Evolutionary conservation across 2,888 invertebrate genomes (phyloP), one percentile per base, ranked within the genome.

Genomic region (Lacanobia oleracea): DNA sequence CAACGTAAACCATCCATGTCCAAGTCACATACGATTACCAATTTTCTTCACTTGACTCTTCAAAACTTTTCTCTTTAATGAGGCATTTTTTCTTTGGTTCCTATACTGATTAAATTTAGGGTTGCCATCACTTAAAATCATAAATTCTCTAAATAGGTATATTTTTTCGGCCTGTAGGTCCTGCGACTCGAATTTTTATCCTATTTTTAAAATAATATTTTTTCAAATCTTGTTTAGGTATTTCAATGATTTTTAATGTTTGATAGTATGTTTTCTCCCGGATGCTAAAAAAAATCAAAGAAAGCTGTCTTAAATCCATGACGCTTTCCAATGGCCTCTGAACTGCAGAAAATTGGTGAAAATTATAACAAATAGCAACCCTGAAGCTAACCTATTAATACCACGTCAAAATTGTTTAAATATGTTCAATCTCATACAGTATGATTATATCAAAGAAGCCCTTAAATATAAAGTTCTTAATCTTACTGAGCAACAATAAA

Each of bases 21-120:
- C 53, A 66, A 76, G 54, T 23, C 37, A 62, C 33, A 51, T 21
- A 53, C 37, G 60, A 77, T 82, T 74, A 84, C 8, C 64, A 53
- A 77, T 84, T 81, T 63, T 72, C 70, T 43, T 70, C 68, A 71
- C 43, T 60, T 74, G 69, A 77, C 69, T n/a, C 40, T 53, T 54
- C n/a, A 10, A 67, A 67, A 63, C n/a, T 48, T 81, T 65, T 75
- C 43, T 59, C 50, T 51, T 1, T 54, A 54, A 72, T 53, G 23
- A 59, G 48, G 12, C 2, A 50, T 43, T 64, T 6, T 59, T 81
- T 61, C 14, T 63, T 4, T 54, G 5, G 45, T 51, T 63, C 48
- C 37, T 63, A 60, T 64, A 3, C 21, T 54, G 12, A 51, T 61
- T 56, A 60, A 16, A 12, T 1, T n/a, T 14, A 40, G 48, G 16